Percentiles rank a stretch among this genome's conserved stretches.
phyloP scores from a whole-genome alignment of 2,888 invertebrate species.

The Aporophyla nigra region DNA sequence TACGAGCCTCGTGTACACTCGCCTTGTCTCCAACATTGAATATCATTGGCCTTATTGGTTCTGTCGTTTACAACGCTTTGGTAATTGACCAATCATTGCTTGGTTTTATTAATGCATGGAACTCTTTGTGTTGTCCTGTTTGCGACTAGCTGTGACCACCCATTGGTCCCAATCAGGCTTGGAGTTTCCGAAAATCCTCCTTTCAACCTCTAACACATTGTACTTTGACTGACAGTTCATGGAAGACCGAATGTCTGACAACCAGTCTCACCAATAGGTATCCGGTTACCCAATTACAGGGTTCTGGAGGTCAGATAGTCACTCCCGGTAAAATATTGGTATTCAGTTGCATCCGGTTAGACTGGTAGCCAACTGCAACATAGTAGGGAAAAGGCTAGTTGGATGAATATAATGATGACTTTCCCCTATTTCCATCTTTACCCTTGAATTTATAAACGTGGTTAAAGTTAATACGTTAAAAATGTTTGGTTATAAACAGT shows the following conservation, averaged over 20 bases:
- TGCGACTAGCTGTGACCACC: constrained; percentile 8
- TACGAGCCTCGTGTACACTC: constrained; percentile 53
- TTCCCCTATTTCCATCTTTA: neutral
- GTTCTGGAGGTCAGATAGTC: no score
- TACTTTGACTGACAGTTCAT: neutral
- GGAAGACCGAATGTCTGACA: no score
- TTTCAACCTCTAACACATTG: neutral
- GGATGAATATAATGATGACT: no score
- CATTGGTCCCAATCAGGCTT: neutral
- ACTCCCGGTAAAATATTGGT: no score
- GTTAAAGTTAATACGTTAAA: neutral
- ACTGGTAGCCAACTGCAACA: no score
- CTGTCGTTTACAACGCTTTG: constrained; percentile 51
- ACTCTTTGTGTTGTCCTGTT: neutral
- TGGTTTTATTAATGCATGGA: constrained; percentile 33
- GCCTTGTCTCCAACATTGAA: constrained; percentile 41
- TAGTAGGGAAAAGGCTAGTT: no score
- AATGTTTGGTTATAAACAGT: no score
- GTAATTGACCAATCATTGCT: constrained; percentile 57
- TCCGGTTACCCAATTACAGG: no score
- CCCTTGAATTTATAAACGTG: neutral
- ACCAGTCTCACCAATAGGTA: no score
- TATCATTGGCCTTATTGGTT: constrained; percentile 64
- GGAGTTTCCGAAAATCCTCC: neutral
- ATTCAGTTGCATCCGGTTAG: no score